phyloP scores from a whole-genome alignment of 2,113 vertebrate species.

The Cariama cristata region DNA sequence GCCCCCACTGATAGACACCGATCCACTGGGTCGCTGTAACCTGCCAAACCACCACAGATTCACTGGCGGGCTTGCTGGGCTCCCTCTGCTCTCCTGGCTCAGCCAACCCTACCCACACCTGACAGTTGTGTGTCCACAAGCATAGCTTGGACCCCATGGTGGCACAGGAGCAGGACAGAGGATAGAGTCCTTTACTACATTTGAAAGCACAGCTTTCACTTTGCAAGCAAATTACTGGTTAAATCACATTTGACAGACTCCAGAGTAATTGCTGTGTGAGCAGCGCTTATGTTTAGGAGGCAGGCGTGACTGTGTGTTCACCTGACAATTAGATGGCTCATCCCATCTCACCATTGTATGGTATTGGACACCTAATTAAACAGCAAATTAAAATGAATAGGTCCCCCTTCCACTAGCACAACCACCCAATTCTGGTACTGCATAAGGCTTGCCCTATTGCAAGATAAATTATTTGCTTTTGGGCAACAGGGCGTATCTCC shows the following conservation, averaged over 20 bases:
- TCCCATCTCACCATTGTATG: not conserved
- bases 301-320: not conserved
- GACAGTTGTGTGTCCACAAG: not conserved
- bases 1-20: not conserved
- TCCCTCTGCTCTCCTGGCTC: not conserved
- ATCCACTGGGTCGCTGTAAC: not conserved
- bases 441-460: not conserved
- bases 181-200: not conserved
- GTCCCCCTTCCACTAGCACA: not conserved
- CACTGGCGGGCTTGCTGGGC: not conserved
- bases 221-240: not conserved
- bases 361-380: slow-evolving; percentile 24
- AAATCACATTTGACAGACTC: not conserved
- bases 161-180: not conserved
- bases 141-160: not conserved
- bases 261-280: not conserved
- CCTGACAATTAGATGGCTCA: not conserved
- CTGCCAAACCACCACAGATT: not conserved
- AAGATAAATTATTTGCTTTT: not conserved
- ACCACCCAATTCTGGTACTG: not conserved
- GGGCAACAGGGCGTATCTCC: not conserved
- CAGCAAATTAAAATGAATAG: slow-evolving; percentile 4
- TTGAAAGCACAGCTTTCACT: not conserved
- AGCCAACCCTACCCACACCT: not conserved
- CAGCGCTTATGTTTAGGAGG: not conserved